These are phyloP conservation scores for Sprattus sprattus DNA, from an alignment of 2,113 vertebrate species.

Conservation along the genomic window DNA sequence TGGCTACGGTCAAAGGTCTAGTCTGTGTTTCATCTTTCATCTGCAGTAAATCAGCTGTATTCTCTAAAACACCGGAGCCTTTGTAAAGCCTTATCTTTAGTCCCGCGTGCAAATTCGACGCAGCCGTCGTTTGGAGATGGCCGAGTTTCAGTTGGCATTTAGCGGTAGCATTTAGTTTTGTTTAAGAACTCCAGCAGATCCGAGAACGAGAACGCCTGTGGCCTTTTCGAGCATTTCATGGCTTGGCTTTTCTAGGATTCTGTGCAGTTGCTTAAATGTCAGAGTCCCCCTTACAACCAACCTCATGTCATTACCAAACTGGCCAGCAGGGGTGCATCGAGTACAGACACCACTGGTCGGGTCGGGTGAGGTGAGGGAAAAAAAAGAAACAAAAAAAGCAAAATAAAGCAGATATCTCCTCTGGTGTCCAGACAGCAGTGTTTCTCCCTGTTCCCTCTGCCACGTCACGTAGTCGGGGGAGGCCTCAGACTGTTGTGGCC, in stretches of 20 bases:
- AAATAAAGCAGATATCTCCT: not conserved
- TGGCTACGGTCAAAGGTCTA: not conserved
- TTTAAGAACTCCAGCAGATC: conserved; percentile 1
- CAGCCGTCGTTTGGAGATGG: not conserved
- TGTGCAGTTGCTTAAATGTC: not conserved
- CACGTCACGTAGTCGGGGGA: not conserved
- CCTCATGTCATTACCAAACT: not conserved
- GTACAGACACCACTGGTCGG: not conserved
- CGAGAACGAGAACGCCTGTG: not conserved
- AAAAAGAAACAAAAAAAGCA: not conserved
- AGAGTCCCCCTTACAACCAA: not conserved
- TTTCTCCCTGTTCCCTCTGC: not conserved
- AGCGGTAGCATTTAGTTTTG: not conserved
- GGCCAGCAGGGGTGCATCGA: not conserved
- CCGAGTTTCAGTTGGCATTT: not conserved
- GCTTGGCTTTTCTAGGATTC: not conserved
- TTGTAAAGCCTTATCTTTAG: not conserved
- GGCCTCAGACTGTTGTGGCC: not conserved
- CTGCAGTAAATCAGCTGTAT: not conserved
- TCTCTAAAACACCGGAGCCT: not conserved
- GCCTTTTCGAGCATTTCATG: not conserved
- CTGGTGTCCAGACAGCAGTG: not conserved
- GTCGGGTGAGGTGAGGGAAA: not conserved
- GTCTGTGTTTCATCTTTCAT: not conserved
- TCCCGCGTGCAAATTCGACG: not conserved